Evolutionary conservation across 2,888 invertebrate genomes (phyloP).

Genomic region (Callinectes sapidus): DNA sequence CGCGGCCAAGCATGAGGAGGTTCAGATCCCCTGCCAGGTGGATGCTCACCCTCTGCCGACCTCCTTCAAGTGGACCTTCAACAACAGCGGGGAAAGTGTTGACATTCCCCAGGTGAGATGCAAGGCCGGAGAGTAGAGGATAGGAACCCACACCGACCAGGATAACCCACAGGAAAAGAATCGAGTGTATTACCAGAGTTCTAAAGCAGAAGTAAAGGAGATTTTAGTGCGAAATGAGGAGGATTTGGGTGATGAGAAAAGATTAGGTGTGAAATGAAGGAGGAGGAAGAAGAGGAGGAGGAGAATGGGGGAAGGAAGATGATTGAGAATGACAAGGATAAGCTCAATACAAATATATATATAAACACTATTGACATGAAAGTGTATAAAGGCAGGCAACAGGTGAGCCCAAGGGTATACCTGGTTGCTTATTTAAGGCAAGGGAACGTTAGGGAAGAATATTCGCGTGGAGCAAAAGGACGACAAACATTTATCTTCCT

Average conservation of each 20-base stretch:
- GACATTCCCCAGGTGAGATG: slow-evolving; percentile 67
- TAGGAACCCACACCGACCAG: neutral
- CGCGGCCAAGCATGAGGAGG: slow-evolving; percentile 68
- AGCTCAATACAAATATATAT: neutral
- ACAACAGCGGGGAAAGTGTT: slow-evolving; percentile 72
- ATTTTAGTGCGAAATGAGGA: neutral
- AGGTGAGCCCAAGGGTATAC: neutral
- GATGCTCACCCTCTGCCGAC: slow-evolving; percentile 68
- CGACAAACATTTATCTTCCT: neutral
- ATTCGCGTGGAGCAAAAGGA: neutral
- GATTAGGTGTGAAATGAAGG: neutral
- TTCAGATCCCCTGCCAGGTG: slow-evolving; percentile 66
- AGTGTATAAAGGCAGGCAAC: neutral
- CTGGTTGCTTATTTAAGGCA: neutral
- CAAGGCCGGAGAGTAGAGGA: neutral
- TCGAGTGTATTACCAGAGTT: neutral
- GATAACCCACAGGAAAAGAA: neutral
- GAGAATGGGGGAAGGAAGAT: neutral
- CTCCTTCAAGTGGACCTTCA: slow-evolving; percentile 69
- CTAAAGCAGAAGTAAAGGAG: neutral
- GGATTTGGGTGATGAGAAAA: neutral
- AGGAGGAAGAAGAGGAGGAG: neutral
- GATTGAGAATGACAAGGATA: neutral
- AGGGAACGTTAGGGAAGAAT: neutral
- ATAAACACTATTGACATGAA: neutral